Evolutionary conservation across 2,797 vertebrate genomes (phyloP).

Genomic region (Yasuhikotakia modesta): DNA sequence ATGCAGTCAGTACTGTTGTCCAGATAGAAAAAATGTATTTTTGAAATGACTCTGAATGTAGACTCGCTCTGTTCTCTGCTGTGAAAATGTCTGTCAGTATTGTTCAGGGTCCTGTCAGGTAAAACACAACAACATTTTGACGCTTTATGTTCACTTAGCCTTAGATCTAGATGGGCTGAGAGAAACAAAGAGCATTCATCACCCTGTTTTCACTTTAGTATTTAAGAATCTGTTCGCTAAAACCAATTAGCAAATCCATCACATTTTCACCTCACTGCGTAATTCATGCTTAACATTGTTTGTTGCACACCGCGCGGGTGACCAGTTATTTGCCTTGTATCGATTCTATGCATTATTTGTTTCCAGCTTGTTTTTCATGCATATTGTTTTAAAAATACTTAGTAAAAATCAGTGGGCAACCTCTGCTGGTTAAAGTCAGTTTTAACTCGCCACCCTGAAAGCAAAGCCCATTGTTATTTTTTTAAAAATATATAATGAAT

Average conservation of each 20-base stretch:
- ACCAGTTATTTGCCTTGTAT: conserved; percentile 30
- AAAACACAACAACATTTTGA: conserved; percentile 14
- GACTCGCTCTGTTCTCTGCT: conserved; percentile 64
- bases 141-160: conserved; percentile 37
- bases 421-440: conserved; percentile 14
- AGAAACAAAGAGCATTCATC: background rate
- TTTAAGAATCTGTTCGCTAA: background rate
- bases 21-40: conserved; percentile 64
- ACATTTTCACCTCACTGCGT: conserved; percentile 21
- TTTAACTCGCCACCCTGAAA: conserved; percentile 6
- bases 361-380: conserved; percentile 11
- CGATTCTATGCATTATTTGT: conserved; percentile 50
- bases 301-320: conserved; percentile 21
- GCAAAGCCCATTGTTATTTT: conserved; percentile 6
- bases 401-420: background rate
- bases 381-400: conserved; percentile 20
- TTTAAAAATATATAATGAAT: conserved; percentile 28
- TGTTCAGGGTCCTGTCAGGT: conserved; percentile 30
- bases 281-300: conserved; percentile 10
- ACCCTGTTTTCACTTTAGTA: background rate
- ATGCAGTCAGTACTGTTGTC: conserved; percentile 56
- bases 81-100: conserved; percentile 44
- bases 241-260: background rate
- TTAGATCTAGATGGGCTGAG: conserved; percentile 14
- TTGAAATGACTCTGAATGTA: conserved; percentile 80